phyloP scores from a whole-genome alignment of 2,797 vertebrate genomes.

The Naso thynnoides region DNA sequence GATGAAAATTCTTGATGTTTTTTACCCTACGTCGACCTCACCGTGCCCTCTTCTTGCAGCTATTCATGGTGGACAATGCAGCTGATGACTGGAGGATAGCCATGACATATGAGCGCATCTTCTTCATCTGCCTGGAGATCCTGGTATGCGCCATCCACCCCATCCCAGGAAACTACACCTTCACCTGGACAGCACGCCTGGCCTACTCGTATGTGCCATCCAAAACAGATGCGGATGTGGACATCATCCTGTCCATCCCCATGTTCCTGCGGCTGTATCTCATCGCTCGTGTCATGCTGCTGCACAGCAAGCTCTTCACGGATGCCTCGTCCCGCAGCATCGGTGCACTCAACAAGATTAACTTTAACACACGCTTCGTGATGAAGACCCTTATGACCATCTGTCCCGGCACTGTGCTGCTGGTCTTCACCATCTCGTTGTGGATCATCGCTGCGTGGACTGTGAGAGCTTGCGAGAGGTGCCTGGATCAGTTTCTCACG shows the following conservation, averaged over 20 bases:
- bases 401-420: conserved; percentile 98
- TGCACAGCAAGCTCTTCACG: conserved; percentile 99
- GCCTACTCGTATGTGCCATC: conserved; percentile 96
- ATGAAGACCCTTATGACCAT: conserved; percentile 99
- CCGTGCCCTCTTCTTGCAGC: conserved; percentile 82
- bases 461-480: conserved; percentile 99
- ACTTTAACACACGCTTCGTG: conserved; percentile 99
- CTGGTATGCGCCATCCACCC: conserved; percentile 99
- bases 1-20: conserved; percentile 57
- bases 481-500: conserved; percentile 76
- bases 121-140: conserved; percentile 99
- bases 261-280: conserved; percentile 99
- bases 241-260: conserved; percentile 99
- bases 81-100: conserved; percentile 99
- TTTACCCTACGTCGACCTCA: conserved; percentile 45
- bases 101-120: conserved; percentile 99
- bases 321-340: conserved; percentile 99
- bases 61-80: conserved; percentile 99
- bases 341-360: conserved; percentile 99
- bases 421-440: conserved; percentile 99
- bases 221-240: conserved; percentile 98
- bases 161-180: conserved; percentile 99
- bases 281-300: conserved; percentile 99
- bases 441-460: conserved; percentile 99
- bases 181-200: conserved; percentile 98